phyloP scores from a whole-genome alignment of 2,888 invertebrate species.

The Lepas anatifera region DNA sequence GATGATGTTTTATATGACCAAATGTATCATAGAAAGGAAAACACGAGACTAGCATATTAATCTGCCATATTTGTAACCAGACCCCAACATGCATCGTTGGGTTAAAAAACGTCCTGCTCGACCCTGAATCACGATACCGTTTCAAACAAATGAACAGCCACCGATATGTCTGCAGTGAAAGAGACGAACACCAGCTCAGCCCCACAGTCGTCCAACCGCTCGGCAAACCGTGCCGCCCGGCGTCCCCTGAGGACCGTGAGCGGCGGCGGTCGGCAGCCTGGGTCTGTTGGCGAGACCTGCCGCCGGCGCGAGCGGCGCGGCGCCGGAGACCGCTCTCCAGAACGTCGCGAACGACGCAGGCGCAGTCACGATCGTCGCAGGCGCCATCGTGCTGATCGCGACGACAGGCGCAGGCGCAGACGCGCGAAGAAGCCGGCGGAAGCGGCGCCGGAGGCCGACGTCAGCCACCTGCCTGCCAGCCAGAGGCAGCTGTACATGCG shows the following conservation, averaged over 20 bases:
- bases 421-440: conserved; percentile 10
- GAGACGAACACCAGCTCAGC: neutral
- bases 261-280: too few species aligned
- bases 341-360: neutral
- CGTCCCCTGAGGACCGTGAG: too few species aligned
- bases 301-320: neutral
- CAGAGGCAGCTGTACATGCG: conserved; percentile 52
- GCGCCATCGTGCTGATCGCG: neutral
- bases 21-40: too few species aligned
- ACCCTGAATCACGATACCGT: too few species aligned
- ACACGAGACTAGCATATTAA: too few species aligned
- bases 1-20: too few species aligned
- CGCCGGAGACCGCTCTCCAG: neutral
- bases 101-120: too few species aligned
- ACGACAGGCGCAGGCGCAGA: neutral
- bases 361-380: neutral
- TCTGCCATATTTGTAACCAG: too few species aligned
- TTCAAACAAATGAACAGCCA: too few species aligned
- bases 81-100: too few species aligned
- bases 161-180: neutral
- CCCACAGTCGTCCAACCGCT: too few species aligned
- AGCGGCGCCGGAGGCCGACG: conserved; percentile 29
- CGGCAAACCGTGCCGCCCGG: too few species aligned
- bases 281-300: neutral
- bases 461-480: conserved; percentile 47